A percentile compares a stretch with the other conserved stretches of the same genome.
Evolutionary conservation across 2,888 invertebrate species (phyloP).

Genomic region (Tridacna gigas): DNA sequence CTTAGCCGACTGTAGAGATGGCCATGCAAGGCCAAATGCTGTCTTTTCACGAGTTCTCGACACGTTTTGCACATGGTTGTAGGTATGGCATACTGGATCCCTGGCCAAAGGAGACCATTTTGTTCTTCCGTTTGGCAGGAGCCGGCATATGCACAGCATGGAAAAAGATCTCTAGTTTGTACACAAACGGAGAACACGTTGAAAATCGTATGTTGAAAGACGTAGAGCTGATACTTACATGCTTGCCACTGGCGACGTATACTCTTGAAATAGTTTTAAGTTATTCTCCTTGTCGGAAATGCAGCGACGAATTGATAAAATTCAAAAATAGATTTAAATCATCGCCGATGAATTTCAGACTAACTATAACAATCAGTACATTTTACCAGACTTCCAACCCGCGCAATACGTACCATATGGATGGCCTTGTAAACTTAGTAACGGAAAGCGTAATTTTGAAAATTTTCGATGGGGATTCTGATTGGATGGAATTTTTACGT

Average conservation of each 20-base stretch:
- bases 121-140: not conserved
- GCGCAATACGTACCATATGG: not conserved
- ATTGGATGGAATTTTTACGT: conserved; percentile 2
- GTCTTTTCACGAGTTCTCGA: not conserved
- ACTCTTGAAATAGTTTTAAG: not conserved
- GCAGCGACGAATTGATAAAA: not conserved
- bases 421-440: not conserved
- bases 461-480: not conserved
- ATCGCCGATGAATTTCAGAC: not conserved
- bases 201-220: not conserved
- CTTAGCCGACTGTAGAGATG: no score
- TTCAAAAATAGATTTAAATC: not conserved
- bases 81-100: not conserved
- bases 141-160: not conserved
- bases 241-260: not conserved
- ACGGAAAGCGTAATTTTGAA: not conserved
- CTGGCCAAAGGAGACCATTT: not conserved
- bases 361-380: not conserved
- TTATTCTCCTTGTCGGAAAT: conserved; percentile 9
- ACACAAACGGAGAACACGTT: not conserved
- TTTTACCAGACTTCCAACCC: not conserved
- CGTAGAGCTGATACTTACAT: not conserved
- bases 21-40: not conserved
- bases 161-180: not conserved
- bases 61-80: not conserved